Conservation (phyloP, 2,113 vertebrate genomes). For the Daboia siamensis region DNA sequence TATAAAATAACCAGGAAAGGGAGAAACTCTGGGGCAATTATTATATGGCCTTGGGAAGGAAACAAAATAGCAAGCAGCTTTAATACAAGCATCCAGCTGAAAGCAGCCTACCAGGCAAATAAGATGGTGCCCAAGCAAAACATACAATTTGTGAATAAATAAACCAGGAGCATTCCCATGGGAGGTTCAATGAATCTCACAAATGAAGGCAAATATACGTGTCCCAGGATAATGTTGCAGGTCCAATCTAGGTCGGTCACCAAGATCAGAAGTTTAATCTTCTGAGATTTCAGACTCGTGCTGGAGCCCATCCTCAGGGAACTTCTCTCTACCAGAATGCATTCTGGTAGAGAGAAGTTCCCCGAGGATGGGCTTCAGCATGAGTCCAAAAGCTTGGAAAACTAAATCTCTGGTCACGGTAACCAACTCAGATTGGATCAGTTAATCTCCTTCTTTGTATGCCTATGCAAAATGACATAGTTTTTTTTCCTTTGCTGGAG, state of each 20-base stretch:
- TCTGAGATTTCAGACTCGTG: neutral
- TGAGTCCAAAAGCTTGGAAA: no score
- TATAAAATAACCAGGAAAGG: constrained; percentile 8
- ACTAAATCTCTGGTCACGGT: no score
- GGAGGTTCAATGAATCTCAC: neutral
- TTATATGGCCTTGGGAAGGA: neutral
- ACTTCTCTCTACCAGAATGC: neutral
- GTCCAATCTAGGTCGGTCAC: neutral
- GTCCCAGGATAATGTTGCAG: neutral
- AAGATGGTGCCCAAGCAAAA: neutral
- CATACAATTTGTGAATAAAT: neutral
- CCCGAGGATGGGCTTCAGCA: no score
- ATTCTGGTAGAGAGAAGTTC: no score
- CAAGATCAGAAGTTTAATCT: neutral
- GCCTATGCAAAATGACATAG: neutral
- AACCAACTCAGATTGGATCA: neutral
- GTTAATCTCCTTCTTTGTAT: neutral
- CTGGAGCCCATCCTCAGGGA: neutral
- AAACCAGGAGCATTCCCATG: neutral
- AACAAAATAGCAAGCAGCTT: neutral
- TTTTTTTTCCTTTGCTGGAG: neutral
- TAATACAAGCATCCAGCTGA: neutral
- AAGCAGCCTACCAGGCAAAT: neutral
- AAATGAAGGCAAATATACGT: neutral
- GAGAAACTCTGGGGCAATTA: neutral